Base-by-base conservation (phyloP, 2,113 vertebrate species). In the Tamias sibiricus region DNA sequence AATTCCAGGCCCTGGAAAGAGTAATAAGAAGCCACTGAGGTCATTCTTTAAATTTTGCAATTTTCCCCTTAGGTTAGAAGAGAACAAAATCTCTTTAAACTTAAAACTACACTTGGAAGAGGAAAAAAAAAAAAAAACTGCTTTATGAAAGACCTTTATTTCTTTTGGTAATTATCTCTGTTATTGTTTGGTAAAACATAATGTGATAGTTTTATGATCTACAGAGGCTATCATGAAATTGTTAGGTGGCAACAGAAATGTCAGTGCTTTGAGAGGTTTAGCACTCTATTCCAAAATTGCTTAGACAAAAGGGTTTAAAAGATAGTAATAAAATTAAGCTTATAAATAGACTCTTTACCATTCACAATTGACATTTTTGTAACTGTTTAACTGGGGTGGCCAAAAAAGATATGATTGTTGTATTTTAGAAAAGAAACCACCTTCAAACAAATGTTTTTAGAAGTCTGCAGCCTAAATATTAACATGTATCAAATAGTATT, bases 371-470 rank as follows among this genome's bases (percentile, higher is more conserved):
- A 54, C 10, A 83, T 94, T 95, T 94, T 91, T 81, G 44, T 30
- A 89, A 35, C 68, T 90, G n/a, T 28, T 87, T 83, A 35, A 81
- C 24, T 76, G 49, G 26, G 54, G 30, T 81, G 42, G 13, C 69
- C 37, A 92, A 89, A 42, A 20, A 74, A 83, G 10, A 79, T 84
- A 68, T 44, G 35, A 90, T 76, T 87, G 71, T 30, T 90, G 8
- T 62, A 80, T 86, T 92, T 90, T 90, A 40, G 75, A n/a, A 82
- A 92, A 87, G 64, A 93, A 87, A 80, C 19, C 44, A 74, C 20
- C n/a, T 82, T 88, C 7, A 28, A 83, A 28, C 54, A 85, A 71
- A 94, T 10, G 22, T 37, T 16, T 76, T 44, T 86, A 64, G 52
- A 92, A 49, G 19, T 72, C 44, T 59, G 12, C 17, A 76, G 16